A percentile compares a stretch with the other conserved stretches of the same genome.
These are phyloP conservation scores for Drosophila merina DNA, from an alignment of 2,888 invertebrate species.

Conservation along the genomic window DNA sequence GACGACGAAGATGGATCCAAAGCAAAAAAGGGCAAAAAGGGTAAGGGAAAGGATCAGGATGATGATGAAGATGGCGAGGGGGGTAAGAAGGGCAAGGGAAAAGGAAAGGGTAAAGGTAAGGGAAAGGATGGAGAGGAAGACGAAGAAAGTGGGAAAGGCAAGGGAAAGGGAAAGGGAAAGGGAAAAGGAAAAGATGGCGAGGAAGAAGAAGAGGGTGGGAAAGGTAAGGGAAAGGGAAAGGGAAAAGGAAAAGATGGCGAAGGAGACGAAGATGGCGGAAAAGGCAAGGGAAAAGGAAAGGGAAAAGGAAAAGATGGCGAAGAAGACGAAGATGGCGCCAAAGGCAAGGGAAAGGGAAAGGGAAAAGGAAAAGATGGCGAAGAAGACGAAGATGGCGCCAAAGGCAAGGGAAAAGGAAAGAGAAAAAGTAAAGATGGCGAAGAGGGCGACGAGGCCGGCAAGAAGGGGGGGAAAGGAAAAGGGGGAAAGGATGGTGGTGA, in stretches of 20 bases:
- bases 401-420: background rate
- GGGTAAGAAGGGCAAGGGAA: background rate
- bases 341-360: background rate
- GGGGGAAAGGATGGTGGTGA: constrained; percentile 6
- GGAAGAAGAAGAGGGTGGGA: background rate
- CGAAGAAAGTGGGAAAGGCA: background rate
- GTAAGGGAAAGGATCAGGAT: background rate
- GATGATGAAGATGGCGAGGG: background rate
- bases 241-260: background rate
- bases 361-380: constrained; percentile 13
- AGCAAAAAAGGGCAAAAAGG: background rate
- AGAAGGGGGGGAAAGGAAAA: constrained; percentile 2
- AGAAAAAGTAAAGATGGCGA: constrained; percentile 13
- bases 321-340: background rate
- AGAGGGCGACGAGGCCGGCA: background rate
- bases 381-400: background rate
- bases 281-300: background rate
- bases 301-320: constrained; percentile 13
- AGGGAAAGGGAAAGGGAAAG: background rate
- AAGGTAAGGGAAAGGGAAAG: background rate
- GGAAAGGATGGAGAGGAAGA: background rate
- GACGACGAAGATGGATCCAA: background rate
- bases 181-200: background rate
- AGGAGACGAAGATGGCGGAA: no score
- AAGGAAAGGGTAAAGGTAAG: background rate